phyloP scores from a whole-genome alignment of 2,797 vertebrate species.

The Propithecus perrieri region DNA sequence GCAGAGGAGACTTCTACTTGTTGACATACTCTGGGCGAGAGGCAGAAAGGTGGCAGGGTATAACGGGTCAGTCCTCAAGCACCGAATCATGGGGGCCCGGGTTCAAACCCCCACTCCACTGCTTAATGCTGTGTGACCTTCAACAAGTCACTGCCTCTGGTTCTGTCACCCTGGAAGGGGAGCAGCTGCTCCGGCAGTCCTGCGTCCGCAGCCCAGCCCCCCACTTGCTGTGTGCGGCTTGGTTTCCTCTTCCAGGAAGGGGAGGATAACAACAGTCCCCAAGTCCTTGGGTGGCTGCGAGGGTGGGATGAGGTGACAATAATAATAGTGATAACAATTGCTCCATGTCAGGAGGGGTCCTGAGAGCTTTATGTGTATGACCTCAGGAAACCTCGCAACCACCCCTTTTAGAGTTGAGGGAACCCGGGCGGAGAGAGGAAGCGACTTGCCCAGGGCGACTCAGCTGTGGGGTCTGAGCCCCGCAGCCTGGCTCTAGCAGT shows the following conservation, averaged over 20 bases:
- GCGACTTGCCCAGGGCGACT: not conserved
- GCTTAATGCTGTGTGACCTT: not conserved
- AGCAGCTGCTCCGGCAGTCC: not conserved
- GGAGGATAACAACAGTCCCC: not conserved
- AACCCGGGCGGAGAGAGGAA: not conserved
- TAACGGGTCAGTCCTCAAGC: not conserved
- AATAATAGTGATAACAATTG: not conserved
- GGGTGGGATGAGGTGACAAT: not conserved
- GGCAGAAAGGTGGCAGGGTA: not conserved
- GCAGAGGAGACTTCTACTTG: not conserved
- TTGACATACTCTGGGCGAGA: not conserved
- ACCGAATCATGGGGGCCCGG: not conserved
- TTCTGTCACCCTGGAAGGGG: fast-evolving
- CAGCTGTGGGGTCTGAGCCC: not conserved
- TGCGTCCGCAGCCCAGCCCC: fast-evolving
- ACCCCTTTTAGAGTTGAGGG: not conserved
- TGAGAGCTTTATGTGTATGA: fast-evolving
- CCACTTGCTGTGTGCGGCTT: fast-evolving
- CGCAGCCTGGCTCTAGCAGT: not conserved
- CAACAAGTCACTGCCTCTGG: not conserved
- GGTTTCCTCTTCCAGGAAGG: not conserved
- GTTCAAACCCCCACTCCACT: not conserved
- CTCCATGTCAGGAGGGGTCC: not conserved
- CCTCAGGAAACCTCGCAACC: not conserved
- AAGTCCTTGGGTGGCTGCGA: not conserved